These are phyloP conservation scores for Oscheius sp. DNA, from an alignment of 2,888 invertebrate genomes.

Conservation along the genomic window DNA sequence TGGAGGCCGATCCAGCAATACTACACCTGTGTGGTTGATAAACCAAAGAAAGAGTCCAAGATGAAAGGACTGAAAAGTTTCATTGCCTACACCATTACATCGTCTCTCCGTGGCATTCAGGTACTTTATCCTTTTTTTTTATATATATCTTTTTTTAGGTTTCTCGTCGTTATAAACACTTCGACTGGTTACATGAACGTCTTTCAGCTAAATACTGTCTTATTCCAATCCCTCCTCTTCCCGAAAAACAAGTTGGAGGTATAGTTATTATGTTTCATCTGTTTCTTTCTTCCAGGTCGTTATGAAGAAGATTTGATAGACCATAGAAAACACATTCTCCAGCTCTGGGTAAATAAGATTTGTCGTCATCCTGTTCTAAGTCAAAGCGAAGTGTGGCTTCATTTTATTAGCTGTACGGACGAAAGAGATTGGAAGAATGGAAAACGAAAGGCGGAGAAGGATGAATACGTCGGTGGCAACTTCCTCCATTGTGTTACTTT, in stretches of 20 bases:
- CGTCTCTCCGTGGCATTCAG: slow-evolving; percentile 77
- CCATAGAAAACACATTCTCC: slow-evolving; percentile 89
- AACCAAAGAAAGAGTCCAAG: slow-evolving; percentile 96
- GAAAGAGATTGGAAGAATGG: slow-evolving; percentile 97
- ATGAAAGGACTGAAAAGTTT: slow-evolving; percentile 94
- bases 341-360: slow-evolving; percentile 95
- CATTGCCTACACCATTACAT: slow-evolving; percentile 94
- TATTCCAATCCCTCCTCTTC: slow-evolving; percentile 93
- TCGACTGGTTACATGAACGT: slow-evolving; percentile 96
- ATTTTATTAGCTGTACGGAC: slow-evolving; percentile 95
- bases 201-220: slow-evolving; percentile 91
- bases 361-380: slow-evolving; percentile 94
- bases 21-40: slow-evolving; percentile 87
- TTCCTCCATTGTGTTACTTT: slow-evolving; percentile 89
- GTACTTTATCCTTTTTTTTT: slow-evolving; percentile 16
- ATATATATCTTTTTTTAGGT: slow-evolving; percentile 80
- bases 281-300: slow-evolving; percentile 76
- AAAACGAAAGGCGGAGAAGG: slow-evolving; percentile 92
- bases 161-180: slow-evolving; percentile 91
- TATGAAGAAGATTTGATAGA: slow-evolving; percentile 97
- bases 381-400: slow-evolving; percentile 86
- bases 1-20: slow-evolving; percentile 82
- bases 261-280: background rate
- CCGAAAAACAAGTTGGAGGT: slow-evolving; percentile 94
- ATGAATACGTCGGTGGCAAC: slow-evolving; percentile 86